phyloP scores from a whole-genome alignment of 1,140 invertebrate genomes.

The Nephotettix cincticeps region DNA sequence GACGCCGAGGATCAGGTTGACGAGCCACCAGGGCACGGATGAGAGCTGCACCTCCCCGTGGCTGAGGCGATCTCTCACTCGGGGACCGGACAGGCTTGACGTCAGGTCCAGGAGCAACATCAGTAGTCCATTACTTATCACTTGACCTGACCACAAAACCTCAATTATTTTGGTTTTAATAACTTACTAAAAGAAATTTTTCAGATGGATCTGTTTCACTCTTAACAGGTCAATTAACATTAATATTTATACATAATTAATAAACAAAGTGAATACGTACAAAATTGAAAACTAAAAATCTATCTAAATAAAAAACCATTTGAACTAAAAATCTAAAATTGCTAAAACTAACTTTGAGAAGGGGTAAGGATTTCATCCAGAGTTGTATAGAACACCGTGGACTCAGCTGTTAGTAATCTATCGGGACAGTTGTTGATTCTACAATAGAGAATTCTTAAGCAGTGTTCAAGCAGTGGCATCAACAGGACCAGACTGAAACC shows the following conservation, averaged over 20 bases:
- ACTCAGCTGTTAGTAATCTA: slow-evolving; percentile 33
- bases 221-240: too few relatives aligned
- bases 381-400: slow-evolving; percentile 33
- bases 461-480: slow-evolving; percentile 31
- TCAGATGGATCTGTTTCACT: too few relatives aligned
- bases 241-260: too few relatives aligned
- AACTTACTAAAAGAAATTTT: neutral
- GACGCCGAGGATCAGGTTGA: neutral
- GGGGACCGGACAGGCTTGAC: slow-evolving; percentile 21
- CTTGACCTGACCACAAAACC: neutral
- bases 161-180: neutral
- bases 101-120: slow-evolving; percentile 32
- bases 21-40: neutral
- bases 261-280: too few relatives aligned
- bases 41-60: slow-evolving; percentile 31
- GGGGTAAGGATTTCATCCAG: slow-evolving; percentile 31
- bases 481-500: slow-evolving; percentile 27
- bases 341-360: neutral
- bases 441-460: slow-evolving; percentile 27
- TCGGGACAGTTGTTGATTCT: slow-evolving; percentile 27
- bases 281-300: too few relatives aligned
- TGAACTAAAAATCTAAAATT: too few relatives aligned
- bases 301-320: too few relatives aligned
- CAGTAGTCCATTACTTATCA: slow-evolving; percentile 22
- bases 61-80: slow-evolving; percentile 32